These are phyloP conservation scores for Nothobranchius furzeri DNA, from an alignment of 2,113 vertebrate species.

Conservation along the genomic window DNA sequence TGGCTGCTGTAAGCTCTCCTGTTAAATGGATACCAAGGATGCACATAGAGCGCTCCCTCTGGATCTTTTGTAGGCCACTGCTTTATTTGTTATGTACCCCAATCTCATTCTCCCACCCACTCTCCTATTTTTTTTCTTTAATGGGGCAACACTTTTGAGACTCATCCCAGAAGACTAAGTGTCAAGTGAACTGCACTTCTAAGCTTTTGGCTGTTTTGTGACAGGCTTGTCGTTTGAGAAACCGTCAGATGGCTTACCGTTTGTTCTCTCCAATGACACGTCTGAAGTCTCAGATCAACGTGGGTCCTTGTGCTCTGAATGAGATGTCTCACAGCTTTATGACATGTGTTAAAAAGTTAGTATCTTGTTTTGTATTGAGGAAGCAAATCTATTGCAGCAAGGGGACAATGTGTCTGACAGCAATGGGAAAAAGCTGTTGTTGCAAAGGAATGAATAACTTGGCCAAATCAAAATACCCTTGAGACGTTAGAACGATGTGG, in stretches of 20 bases:
- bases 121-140: constrained; percentile 23
- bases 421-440: constrained; percentile 64
- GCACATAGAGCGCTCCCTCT: constrained; percentile 60
- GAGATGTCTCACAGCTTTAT: constrained; percentile 74
- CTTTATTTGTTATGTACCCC: constrained; percentile 65
- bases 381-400: constrained; percentile 62
- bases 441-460: constrained; percentile 52
- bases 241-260: constrained; percentile 46
- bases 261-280: constrained; percentile 54
- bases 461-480: constrained; percentile 45
- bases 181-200: constrained; percentile 56
- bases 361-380: constrained; percentile 68
- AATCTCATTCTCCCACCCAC: constrained; percentile 47
- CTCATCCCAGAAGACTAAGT: constrained; percentile 49
- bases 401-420: constrained; percentile 63
- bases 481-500: constrained; percentile 43
- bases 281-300: constrained; percentile 67
- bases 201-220: constrained; percentile 54
- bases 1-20: constrained; percentile 69
- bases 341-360: constrained; percentile 76
- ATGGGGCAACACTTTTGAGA: constrained; percentile 28
- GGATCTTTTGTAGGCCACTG: constrained; percentile 61
- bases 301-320: constrained; percentile 61
- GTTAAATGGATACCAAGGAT: constrained; percentile 68
- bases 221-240: constrained; percentile 56